phyloP scores from a whole-genome alignment of 2,888 invertebrate genomes.

The Cosmia trapezina region DNA sequence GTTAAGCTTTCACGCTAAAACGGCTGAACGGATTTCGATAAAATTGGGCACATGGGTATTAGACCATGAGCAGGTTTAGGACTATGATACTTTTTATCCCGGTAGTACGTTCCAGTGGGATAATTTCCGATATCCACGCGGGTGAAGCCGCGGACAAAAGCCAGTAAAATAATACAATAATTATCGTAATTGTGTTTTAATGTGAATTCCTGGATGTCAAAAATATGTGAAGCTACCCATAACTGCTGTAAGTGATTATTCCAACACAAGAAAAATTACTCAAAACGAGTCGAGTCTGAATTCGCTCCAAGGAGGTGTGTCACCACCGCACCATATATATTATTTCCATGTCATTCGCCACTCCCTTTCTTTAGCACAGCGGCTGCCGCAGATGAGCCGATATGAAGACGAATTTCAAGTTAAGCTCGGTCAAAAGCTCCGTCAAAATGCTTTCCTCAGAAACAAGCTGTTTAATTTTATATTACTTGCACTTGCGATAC shows the following conservation, averaged over 20 bases:
- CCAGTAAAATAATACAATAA: neutral
- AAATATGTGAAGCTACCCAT: slow-evolving; percentile 9
- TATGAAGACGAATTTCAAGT: slow-evolving; percentile 37
- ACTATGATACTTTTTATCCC: too few relatives aligned
- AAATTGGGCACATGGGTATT: too few relatives aligned
- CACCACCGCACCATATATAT: neutral
- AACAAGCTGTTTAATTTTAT: slow-evolving; percentile 31
- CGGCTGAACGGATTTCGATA: too few relatives aligned
- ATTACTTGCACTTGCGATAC: slow-evolving; percentile 20
- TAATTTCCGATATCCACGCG: too few relatives aligned
- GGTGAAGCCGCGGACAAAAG: too few relatives aligned
- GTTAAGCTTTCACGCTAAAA: too few relatives aligned
- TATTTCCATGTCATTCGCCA: slow-evolving; percentile 31
- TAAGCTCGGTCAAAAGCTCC: slow-evolving; percentile 33
- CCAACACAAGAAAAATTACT: slow-evolving; percentile 14
- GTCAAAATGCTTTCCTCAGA: slow-evolving; percentile 24
- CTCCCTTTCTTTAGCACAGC: slow-evolving; percentile 36
- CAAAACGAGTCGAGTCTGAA: neutral
- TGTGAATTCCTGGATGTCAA: neutral
- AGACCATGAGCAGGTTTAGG: too few relatives aligned
- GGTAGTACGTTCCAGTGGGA: too few relatives aligned
- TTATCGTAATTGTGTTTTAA: too few relatives aligned
- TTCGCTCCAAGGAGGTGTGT: slow-evolving; percentile 28
- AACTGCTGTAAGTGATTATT: neutral
- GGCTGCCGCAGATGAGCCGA: slow-evolving; percentile 43